A percentile compares a stretch with the other conserved stretches of the same genome.
phyloP scores from a whole-genome alignment of 2,888 invertebrate genomes.

The Stenchaetothrips biformis region DNA sequence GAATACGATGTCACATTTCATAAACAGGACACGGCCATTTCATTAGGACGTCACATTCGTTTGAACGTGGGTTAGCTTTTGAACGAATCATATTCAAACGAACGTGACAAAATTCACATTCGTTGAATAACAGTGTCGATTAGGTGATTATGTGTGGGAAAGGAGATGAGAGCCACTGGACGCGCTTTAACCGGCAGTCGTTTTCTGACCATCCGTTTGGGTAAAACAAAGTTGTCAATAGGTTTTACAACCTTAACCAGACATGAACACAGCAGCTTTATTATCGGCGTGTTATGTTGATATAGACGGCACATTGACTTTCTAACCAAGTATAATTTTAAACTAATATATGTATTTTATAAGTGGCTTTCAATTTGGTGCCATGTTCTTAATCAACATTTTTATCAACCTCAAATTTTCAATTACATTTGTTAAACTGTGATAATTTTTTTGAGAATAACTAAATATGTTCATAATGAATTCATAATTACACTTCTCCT shows the following conservation, averaged over 20 bases:
- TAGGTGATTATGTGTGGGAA: too few species aligned
- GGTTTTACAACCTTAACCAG: not conserved
- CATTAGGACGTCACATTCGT: too few species aligned
- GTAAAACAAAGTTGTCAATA: not conserved
- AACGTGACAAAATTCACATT: too few species aligned
- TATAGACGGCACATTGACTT: too few species aligned
- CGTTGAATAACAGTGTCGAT: too few species aligned
- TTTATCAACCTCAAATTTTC: slow-evolving; percentile 23
- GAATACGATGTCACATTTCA: too few species aligned
- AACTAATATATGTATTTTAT: slow-evolving; percentile 7
- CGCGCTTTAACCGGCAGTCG: not conserved
- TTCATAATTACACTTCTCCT: too few species aligned
- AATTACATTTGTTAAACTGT: slow-evolving; percentile 24
- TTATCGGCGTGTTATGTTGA: not conserved
- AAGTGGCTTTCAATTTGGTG: not conserved
- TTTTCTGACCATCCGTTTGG: not conserved
- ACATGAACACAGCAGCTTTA: not conserved
- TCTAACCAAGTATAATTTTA: not conserved
- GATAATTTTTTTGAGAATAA: slow-evolving; percentile 1
- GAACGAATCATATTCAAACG: too few species aligned
- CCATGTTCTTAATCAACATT: not conserved
- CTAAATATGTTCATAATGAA: too few species aligned
- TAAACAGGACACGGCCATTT: too few species aligned
- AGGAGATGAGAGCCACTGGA: too few species aligned
- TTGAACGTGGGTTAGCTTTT: too few species aligned